Conservation (phyloP, 2,113 vertebrate species). For the Chamaea fasciata region DNA sequence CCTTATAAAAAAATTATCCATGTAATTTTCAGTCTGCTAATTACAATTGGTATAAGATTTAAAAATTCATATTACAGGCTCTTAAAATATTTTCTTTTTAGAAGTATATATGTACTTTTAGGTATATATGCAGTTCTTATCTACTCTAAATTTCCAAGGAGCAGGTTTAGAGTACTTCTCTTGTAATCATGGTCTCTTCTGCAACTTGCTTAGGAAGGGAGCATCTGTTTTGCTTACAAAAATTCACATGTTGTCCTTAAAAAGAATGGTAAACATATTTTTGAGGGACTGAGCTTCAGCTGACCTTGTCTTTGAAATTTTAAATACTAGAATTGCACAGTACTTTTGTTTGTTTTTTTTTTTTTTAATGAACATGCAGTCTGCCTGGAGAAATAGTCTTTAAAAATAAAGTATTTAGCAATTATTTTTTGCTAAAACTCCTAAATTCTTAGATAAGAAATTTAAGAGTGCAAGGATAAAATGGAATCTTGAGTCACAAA, state of each 20-base stretch:
- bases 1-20: background rate
- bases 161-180: background rate
- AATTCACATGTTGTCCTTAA: background rate
- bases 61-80: background rate
- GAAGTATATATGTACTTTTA: background rate
- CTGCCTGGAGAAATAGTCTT: background rate
- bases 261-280: background rate
- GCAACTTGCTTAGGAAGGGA: background rate
- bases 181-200: background rate
- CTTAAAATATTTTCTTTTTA: background rate
- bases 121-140: background rate
- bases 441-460: background rate
- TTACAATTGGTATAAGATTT: background rate
- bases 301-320: background rate
- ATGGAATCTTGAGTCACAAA: background rate
- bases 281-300: background rate
- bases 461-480: background rate
- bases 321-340: background rate
- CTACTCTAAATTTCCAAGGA: background rate
- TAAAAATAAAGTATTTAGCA: background rate
- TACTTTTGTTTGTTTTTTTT: no score
- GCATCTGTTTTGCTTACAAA: background rate
- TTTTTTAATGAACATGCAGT: background rate
- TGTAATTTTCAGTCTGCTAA: background rate
- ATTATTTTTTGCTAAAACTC: background rate